Percentiles rank a stretch among this genome's conserved stretches.
These are phyloP conservation scores for Monopis laevigella DNA, from an alignment of 2,888 invertebrate genomes.

Conservation along the genomic window DNA sequence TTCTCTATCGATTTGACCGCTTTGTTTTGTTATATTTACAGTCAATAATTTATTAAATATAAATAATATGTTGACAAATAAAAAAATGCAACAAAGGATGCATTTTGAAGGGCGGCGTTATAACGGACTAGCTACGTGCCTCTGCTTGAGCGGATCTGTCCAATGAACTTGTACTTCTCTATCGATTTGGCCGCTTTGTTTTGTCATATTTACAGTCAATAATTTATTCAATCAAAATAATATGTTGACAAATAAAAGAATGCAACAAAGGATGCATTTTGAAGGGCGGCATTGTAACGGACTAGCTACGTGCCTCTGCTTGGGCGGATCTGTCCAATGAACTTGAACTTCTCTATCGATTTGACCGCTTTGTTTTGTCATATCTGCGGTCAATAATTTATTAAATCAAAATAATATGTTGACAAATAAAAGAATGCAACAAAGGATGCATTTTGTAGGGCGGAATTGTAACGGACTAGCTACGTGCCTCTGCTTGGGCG, in stretches of 20 bases:
- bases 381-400: not conserved
- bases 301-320: slow-evolving; percentile 21
- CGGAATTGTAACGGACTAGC: slow-evolving; percentile 28
- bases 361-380: slow-evolving; percentile 7
- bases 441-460: slow-evolving; percentile 21
- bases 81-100: too few relatives aligned
- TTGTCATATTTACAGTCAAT: not conserved
- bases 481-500: slow-evolving; percentile 21
- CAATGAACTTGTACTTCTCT: slow-evolving; percentile 26
- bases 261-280: slow-evolving; percentile 18
- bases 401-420: not conserved
- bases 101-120: slow-evolving; percentile 26
- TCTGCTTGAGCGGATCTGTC: slow-evolving; percentile 12
- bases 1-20: slow-evolving; percentile 17
- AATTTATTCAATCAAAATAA: not conserved
- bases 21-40: not conserved
- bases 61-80: not conserved
- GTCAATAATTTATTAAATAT: not conserved
- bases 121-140: slow-evolving; percentile 25
- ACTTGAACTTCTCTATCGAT: slow-evolving; percentile 25
- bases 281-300: slow-evolving; percentile 30
- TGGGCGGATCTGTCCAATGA: slow-evolving; percentile 18
- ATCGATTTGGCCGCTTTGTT: slow-evolving; percentile 15
- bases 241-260: not conserved
- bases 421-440: too few relatives aligned